Base-by-base conservation (phyloP, 2,113 vertebrate genomes). In the Lethenteron camtschaticum region DNA sequence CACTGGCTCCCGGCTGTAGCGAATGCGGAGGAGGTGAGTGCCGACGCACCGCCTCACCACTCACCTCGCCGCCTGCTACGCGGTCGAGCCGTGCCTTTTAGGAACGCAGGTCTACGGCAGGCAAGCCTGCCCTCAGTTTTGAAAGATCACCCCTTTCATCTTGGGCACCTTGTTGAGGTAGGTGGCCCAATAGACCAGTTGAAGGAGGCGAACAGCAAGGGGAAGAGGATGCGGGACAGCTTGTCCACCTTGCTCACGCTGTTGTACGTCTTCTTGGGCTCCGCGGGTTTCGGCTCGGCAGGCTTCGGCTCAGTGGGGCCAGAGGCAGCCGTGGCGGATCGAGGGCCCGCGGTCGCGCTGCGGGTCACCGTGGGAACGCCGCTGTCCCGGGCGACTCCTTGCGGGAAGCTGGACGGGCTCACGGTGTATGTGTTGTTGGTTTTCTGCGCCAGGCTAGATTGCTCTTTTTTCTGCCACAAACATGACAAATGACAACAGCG, bases 161-260 rank as follows among this genome's bases (percentile, higher is more conserved):
- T 88, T 86, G 0, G 87, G 88, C 75, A 96, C 94, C 80, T 90
- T 83, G 79, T 99, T 99, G 79, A 99, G 83, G 82, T 99, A 99
- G 0, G 90, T 95, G 63, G 90, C 90, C 94, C 94, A 99, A 81
- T 99, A 99, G 66, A 96, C 89, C 72, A 96, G 79, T 99, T 99
- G 78, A 96, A 99, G 72, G 89, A 92, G 77, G 90, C 90, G 74
- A 99, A 99, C 63, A 95, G 78, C 68, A 99, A 81, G 0, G 94
- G 94, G 74, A 99, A 96, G 72, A 99, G 85, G 72, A 99, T 90
- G 73, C 94, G 81, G 75, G 92, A 89, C 90, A 96, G 92, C 80
- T 95, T 95, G 82, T 99, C 90, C 57, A 96, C 96, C 81, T 90
- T 95, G 83, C 94, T 99, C 79, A 96, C 87, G 69, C 94, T 96